Conservation (phyloP, 2,113 vertebrate species). For the Phaethon lepturus region DNA sequence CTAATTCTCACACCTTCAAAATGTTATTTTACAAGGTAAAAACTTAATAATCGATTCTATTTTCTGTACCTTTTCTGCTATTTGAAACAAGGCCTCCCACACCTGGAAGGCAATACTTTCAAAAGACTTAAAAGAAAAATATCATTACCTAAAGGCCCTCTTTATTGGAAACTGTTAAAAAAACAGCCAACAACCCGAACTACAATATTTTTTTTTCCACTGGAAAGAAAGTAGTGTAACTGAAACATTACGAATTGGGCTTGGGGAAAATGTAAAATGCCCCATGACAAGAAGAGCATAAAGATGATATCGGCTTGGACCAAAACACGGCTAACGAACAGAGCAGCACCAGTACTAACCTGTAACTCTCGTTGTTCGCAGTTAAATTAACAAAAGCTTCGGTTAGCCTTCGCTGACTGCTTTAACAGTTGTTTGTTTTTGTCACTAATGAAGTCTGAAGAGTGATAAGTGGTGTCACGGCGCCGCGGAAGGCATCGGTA, state of each 20-base stretch:
- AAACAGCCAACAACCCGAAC: not conserved
- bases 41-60: constrained; percentile 19
- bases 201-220: not conserved
- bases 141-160: not conserved
- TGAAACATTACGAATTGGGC: not conserved
- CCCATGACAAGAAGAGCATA: constrained; percentile 21
- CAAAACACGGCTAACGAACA: constrained; percentile 26
- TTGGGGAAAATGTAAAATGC: constrained; percentile 37
- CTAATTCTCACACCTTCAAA: constrained; percentile 46
- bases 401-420: constrained; percentile 72
- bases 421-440: constrained; percentile 77
- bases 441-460: constrained; percentile 76
- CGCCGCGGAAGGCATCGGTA: constrained; percentile 36
- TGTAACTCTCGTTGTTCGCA: constrained; percentile 44
- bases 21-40: constrained; percentile 30
- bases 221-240: constrained; percentile 18
- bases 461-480: constrained; percentile 58
- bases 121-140: constrained; percentile 16
- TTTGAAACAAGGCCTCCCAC: constrained; percentile 29
- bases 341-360: constrained; percentile 64
- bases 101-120: constrained; percentile 38
- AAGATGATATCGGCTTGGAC: constrained; percentile 30
- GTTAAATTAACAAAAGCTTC: constrained; percentile 71
- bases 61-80: not conserved
- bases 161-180: constrained; percentile 36